Evolutionary conservation across 2,113 vertebrate genomes (phyloP).

Genomic region (Drymodes brunneopygia): DNA sequence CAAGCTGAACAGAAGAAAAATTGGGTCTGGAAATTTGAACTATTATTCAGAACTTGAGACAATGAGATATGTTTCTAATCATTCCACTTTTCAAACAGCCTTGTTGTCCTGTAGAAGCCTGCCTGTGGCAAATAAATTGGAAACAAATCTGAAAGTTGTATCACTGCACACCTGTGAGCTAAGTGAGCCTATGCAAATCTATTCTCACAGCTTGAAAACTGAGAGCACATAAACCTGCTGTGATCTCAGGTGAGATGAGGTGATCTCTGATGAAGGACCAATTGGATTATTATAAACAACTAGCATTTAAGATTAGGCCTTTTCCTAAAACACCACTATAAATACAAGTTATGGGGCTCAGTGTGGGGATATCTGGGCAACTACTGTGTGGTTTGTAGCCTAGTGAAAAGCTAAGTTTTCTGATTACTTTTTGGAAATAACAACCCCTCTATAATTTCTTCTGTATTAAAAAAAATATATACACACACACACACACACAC

Average conservation of each 20-base stretch:
- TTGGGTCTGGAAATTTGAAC: not conserved
- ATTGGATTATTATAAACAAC: slow-evolving; percentile 53
- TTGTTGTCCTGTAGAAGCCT: not conserved
- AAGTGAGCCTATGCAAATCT: not conserved
- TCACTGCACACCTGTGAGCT: not conserved
- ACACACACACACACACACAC: rapidly evolving
- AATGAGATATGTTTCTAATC: slow-evolving; percentile 5
- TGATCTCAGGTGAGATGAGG: slow-evolving; percentile 8
- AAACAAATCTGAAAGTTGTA: slow-evolving; percentile 16
- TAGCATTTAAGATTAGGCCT: not conserved
- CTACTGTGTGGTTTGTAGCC: rapidly evolving
- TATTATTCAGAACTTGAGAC: not conserved
- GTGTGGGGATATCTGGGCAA: not conserved
- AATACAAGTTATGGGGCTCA: not conserved
- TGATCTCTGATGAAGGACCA: slow-evolving; percentile 23
- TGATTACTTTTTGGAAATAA: not conserved
- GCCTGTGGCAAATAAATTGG: not conserved
- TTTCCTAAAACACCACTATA: not conserved
- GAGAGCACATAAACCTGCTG: not conserved
- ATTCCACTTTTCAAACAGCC: not conserved
- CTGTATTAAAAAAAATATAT: not conserved
- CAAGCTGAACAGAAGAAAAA: not conserved
- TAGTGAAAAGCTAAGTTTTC: not conserved
- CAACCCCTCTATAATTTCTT: not conserved
- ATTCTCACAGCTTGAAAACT: not conserved